Evolutionary conservation across 2,797 vertebrate species (phyloP), one percentile per base, ranked within the genome.

Genomic region (Lagocephalus sceleratus): DNA sequence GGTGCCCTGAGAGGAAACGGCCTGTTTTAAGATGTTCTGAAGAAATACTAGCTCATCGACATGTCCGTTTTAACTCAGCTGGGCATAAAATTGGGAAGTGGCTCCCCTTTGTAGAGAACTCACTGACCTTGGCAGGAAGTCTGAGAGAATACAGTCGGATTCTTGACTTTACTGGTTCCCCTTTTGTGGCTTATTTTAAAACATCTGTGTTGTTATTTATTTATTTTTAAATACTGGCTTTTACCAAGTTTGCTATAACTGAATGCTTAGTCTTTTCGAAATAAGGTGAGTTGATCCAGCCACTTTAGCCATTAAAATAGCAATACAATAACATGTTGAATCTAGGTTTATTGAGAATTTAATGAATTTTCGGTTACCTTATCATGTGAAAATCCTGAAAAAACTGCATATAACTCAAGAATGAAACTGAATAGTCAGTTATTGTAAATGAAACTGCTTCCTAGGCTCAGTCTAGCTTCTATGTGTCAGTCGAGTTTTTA

Each of bases 1-100:
- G 82, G 85, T 79, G 68, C 82, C 79, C 74, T 76, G 65, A 76
- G 76, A 84, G 79, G 84, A 87, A 82, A 81, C 53, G 56, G 64
- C 71, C 72, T 81, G 72, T 78, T 85, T 86, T 79, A 84, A 81
- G 79, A 87, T 76, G 82, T 81, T 85, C 71, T 76, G 66, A 85
- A 74, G 69, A 81, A 75, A 78, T 66, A 71, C 76, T 52, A 47
- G 72, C 62, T 77, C 76, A 81, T 85, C 62, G 60, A 82, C 74
- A 66, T 75, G 77, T 85, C 68, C 75, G 64, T 81, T 86, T 86
- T 76, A 83, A 84, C 75, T 82, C 79, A 75, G 74, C 63, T 68
- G 73, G 73, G 80, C 78, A 83, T 82, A 68, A 81, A 84, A 78
- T 65, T 57, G 66, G 71, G 71, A 79, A 84, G 80, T 84, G 79